Evolutionary conservation across 2,113 vertebrate genomes (phyloP).

Genomic region (Clupea harengus): DNA sequence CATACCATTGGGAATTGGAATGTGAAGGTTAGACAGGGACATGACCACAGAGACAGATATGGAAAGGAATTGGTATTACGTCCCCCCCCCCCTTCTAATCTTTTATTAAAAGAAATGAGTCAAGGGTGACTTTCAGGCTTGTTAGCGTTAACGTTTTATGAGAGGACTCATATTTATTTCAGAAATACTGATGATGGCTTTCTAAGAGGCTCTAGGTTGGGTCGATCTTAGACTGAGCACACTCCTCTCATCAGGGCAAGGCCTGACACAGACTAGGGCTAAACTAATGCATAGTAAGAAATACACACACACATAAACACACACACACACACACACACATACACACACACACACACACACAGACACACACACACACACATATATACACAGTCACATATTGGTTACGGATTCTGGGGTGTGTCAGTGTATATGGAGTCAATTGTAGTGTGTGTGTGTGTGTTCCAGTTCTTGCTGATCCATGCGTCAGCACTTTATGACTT

Average conservation of each 20-base stretch:
- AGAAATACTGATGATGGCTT: neutral
- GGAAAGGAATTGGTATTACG: neutral
- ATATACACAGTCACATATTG: neutral
- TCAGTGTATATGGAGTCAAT: slow-evolving; percentile 48
- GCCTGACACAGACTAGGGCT: neutral
- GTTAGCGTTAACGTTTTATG: neutral
- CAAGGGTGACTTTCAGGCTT: neutral
- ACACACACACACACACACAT: slow-evolving; percentile 1
- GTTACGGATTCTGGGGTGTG: neutral
- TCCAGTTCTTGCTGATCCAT: slow-evolving; percentile 53
- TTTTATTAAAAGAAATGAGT: neutral
- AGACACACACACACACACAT: neutral
- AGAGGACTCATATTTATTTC: neutral
- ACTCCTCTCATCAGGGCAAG: neutral
- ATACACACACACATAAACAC: neutral
- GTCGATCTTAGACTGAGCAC: neutral
- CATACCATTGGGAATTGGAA: too few species aligned
- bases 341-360: neutral
- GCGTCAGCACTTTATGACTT: slow-evolving; percentile 71
- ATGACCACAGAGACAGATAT: neutral
- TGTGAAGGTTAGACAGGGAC: too few species aligned
- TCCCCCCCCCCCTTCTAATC: neutral
- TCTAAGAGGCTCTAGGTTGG: neutral
- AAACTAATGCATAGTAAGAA: neutral
- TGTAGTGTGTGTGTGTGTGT: slow-evolving; percentile 44